Percentiles rank a stretch among this genome's conserved stretches.
Conservation (phyloP, 2,797 vertebrate genomes). For the Tympanoctomys barrerae region DNA sequence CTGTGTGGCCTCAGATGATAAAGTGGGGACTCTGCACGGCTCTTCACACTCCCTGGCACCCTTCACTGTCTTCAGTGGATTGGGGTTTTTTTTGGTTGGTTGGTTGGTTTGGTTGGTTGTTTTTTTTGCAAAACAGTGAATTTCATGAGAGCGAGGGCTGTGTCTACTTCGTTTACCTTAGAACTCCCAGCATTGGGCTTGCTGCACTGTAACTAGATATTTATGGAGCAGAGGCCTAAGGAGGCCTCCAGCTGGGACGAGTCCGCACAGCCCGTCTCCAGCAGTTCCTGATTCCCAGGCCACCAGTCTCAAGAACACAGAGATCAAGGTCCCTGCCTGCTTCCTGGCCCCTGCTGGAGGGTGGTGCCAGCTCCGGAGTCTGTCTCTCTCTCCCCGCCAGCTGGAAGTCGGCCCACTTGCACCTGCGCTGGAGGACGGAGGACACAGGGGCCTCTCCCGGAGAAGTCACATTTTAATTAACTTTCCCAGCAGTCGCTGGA, state of each 20-base stretch:
- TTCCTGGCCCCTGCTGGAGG: background rate
- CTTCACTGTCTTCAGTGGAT: background rate
- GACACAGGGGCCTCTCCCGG: conserved; percentile 19
- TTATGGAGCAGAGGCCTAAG: background rate
- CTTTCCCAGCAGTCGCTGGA: conserved; percentile 53
- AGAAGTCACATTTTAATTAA: conserved; percentile 82
- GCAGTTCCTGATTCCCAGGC: background rate
- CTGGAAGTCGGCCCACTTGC: conserved; percentile 70
- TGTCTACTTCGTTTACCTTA: background rate
- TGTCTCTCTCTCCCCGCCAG: conserved; percentile 58
- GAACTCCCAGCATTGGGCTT: background rate
- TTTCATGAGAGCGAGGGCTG: background rate
- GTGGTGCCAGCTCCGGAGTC: conserved; percentile 13
- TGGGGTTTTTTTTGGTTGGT: background rate
- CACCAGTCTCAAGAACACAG: background rate
- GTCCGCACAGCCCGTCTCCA: background rate
- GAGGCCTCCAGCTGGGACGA: too few species aligned
- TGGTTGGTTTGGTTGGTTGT: background rate
- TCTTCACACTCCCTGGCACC: background rate
- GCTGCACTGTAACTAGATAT: background rate
- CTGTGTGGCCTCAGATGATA: background rate
- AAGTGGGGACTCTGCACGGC: background rate
- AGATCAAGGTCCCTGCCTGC: rapidly evolving
- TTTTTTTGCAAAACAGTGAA: background rate
- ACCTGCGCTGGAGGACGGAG: conserved; percentile 17